Evolutionary conservation across 2,113 vertebrate genomes (phyloP).

Genomic region (Spizaetus ornatus): DNA sequence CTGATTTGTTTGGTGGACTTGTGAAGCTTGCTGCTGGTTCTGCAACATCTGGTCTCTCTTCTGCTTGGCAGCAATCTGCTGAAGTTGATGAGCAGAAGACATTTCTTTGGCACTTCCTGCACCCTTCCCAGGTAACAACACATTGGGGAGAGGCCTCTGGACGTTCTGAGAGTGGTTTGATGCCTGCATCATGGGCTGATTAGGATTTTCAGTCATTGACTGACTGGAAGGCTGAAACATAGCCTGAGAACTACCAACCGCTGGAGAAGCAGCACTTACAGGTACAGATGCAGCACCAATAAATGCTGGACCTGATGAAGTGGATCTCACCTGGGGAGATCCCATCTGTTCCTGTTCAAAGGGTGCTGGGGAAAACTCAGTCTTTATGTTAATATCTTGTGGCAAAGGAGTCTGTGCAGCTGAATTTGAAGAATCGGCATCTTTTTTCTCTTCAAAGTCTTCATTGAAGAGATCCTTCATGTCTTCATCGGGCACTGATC

Average conservation of each 20-base stretch:
- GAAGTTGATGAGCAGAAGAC: conserved; percentile 88
- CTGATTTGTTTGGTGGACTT: conserved; percentile 74
- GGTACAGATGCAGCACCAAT: conserved; percentile 80
- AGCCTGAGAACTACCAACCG: conserved; percentile 73
- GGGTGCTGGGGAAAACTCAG: conserved; percentile 87
- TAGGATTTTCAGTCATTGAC: conserved; percentile 67
- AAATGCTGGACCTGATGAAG: conserved; percentile 82
- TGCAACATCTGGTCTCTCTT: conserved; percentile 81
- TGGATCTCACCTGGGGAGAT: conserved; percentile 85
- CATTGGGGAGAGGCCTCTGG: conserved; percentile 71
- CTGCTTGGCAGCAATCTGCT: conserved; percentile 85
- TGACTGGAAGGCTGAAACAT: conserved; percentile 72
- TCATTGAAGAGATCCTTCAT: conserved; percentile 98
- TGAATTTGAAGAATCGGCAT: conserved; percentile 79
- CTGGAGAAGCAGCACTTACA: conserved; percentile 78
- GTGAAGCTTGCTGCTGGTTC: conserved; percentile 74
- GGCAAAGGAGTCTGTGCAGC: conserved; percentile 73
- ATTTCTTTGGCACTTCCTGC: conserved; percentile 84
- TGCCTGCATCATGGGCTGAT: conserved; percentile 69
- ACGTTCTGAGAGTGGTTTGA: conserved; percentile 76
- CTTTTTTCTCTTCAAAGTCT: conserved; percentile 94
- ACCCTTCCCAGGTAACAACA: conserved; percentile 85
- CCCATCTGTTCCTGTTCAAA: conserved; percentile 88
- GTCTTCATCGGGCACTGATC: conserved; percentile 91
- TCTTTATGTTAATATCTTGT: conserved; percentile 86